Base-by-base conservation (phyloP, 1,140 invertebrate species). In the Tetranychus urticae region DNA sequence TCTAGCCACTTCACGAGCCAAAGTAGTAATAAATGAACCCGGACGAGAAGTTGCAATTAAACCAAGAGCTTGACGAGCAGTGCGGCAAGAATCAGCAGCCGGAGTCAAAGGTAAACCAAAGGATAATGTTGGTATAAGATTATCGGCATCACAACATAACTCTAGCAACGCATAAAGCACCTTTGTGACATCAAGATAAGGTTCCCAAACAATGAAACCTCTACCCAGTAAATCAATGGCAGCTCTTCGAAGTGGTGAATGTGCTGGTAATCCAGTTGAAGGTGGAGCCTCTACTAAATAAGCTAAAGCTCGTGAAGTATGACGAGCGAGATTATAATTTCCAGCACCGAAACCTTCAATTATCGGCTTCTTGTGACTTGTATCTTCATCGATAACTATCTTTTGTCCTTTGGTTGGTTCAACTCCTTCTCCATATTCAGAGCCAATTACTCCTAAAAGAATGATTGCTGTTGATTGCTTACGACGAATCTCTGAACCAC, bases 181-280 rank as follows among this genome's bases (percentile, higher is more conserved):
- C 73, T 89, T 89, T 42, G 90, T 92, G 56, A 97, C 90, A 73
- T 98, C 93, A 33, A 99, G 71, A 72, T 97, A 94, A 0, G 92
- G 91, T 72, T 98, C 92, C 94, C 94, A 99, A 0, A 97, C 89
- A 0, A 88, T 90, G 71, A 98, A 99, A 36, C 94, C 94, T 56
- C 93, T 78, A 1, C 94, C 79, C 63, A 93, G 82, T 56, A 99
- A 77, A 78, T 98, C 94, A 54, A 98, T 93, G 3, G 94, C 91
- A 23, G 94, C 92, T 63, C 93, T 74, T 23, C 93, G 76, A 36
- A 97, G 75, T 1, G 90, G 82, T 14, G 90, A 93, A 72, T 93
- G 84, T 14, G 85, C 75, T 1, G 90, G 90, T 60, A 96, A 73
- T 65, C 85, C 82, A 2, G 78, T 72, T 33, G 81, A 81, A 23